Percentiles rank a stretch among this genome's conserved stretches.
These are phyloP conservation scores for Ceratosolen solmsi DNA, from an alignment of 1,140 invertebrate genomes.

Conservation along the genomic window DNA sequence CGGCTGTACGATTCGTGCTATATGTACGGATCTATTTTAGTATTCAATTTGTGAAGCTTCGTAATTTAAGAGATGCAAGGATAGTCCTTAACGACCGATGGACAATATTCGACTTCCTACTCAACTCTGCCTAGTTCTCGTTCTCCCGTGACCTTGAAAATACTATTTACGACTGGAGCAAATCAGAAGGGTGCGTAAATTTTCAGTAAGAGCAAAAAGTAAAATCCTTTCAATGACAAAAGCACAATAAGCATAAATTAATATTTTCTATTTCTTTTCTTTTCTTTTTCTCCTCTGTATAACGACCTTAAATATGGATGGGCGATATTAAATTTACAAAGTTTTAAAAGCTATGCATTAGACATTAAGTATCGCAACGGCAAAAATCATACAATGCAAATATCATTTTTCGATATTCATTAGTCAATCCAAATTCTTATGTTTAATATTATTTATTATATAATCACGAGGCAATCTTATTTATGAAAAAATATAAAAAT, in stretches of 20 bases:
- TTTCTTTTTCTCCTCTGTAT: too few relatives aligned
- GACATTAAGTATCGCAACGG: too few relatives aligned
- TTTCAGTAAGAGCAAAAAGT: constrained; percentile 32
- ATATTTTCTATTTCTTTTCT: neutral
- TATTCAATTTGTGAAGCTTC: too few relatives aligned
- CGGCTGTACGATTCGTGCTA: too few relatives aligned
- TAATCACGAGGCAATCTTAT: too few relatives aligned
- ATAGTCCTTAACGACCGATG: neutral
- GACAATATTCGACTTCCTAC: constrained; percentile 8
- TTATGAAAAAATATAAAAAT: too few relatives aligned
- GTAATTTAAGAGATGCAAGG: neutral
- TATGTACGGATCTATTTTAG: too few relatives aligned
- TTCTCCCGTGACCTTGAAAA: constrained; percentile 24
- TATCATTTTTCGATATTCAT: too few relatives aligned
- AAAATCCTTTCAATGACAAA: neutral
- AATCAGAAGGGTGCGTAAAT: constrained; percentile 3
- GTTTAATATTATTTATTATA: too few relatives aligned
- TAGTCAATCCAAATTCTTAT: too few relatives aligned
- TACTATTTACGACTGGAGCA: constrained; percentile 19
- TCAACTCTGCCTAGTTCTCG: neutral
- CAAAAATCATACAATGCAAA: too few relatives aligned
- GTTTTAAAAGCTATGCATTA: neutral
- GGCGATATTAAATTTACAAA: neutral
- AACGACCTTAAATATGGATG: neutral
- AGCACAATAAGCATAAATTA: neutral